These are phyloP conservation scores for Schizopygopsis malacanthus DNA, from an alignment of 2,797 vertebrate species.

Conservation along the genomic window DNA sequence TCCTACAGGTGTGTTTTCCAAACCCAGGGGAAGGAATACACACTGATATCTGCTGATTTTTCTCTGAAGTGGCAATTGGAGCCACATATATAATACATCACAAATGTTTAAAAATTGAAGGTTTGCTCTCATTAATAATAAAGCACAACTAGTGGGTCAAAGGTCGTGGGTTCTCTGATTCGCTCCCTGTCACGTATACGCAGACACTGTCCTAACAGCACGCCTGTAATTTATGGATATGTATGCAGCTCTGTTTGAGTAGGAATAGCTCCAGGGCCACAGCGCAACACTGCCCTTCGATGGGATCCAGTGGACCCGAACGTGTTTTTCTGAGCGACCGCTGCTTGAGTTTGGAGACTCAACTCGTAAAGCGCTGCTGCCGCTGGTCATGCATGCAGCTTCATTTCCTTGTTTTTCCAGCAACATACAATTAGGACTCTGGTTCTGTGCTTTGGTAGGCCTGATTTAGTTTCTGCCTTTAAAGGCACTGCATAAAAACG, in stretches of 20 bases:
- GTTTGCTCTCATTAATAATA: conserved; percentile 50
- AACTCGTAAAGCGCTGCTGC: not conserved
- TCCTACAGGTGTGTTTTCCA: not conserved
- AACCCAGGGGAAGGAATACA: not conserved
- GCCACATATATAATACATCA: conserved; percentile 56
- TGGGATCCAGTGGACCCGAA: conserved; percentile 52
- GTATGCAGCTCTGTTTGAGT: conserved; percentile 39
- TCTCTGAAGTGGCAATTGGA: conserved; percentile 36
- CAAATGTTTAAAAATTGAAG: conserved; percentile 53
- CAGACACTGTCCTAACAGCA: conserved; percentile 19
- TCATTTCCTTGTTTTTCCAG: conserved; percentile 1
- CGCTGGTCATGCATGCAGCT: conserved; percentile 6
- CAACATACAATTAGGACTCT: not conserved
- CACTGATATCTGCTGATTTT: conserved; percentile 35
- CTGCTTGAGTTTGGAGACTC: conserved; percentile 20
- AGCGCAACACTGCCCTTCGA: conserved; percentile 25
- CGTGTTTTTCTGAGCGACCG: conserved; percentile 51
- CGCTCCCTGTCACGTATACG: not conserved
- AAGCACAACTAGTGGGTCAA: conserved; percentile 36
- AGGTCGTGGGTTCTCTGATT: conserved; percentile 40
- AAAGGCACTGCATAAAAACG: not conserved
- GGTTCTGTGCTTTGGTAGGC: not conserved
- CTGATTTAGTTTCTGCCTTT: not conserved
- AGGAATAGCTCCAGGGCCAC: conserved; percentile 45
- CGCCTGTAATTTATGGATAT: conserved; percentile 51